Percentiles rank a stretch among this genome's conserved stretches.
phyloP scores from a whole-genome alignment of 2,888 invertebrate genomes.

The Marronus borbonicus region DNA sequence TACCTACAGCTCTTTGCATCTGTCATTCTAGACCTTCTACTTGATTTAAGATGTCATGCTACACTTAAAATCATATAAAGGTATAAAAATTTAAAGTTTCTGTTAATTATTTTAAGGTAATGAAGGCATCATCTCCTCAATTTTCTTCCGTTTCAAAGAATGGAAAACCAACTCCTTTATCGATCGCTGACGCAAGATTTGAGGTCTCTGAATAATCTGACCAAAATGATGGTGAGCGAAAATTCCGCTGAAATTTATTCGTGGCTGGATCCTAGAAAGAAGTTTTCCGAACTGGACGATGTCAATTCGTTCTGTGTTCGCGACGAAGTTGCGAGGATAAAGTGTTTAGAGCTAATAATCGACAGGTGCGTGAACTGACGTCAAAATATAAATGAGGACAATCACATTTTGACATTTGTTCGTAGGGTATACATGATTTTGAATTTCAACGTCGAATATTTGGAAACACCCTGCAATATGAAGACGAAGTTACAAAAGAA shows the following conservation, averaged over 20 bases:
- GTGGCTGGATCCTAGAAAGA: constrained; percentile 50
- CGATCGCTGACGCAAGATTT: constrained; percentile 46
- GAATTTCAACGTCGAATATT: constrained; percentile 35
- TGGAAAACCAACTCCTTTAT: constrained; percentile 35
- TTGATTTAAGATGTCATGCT: constrained; percentile 20
- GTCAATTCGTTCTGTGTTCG: constrained; percentile 27
- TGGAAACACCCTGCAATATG: constrained; percentile 33
- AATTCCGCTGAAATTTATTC: constrained; percentile 37
- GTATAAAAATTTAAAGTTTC: constrained; percentile 34
- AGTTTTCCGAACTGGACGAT: constrained; percentile 27
- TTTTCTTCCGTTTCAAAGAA: constrained; percentile 32
- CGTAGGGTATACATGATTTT: constrained; percentile 49
- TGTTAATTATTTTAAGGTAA: constrained; percentile 9
- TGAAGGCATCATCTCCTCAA: background rate
- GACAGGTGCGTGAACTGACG: constrained; percentile 43
- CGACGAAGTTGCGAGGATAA: constrained; percentile 31
- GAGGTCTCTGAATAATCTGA: constrained; percentile 44
- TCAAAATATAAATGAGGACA: background rate
- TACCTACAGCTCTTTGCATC: background rate
- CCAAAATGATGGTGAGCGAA: constrained; percentile 20
- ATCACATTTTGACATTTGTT: constrained; percentile 21
- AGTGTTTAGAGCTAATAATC: constrained; percentile 49
- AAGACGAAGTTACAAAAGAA: constrained; percentile 43
- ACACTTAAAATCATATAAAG: background rate
- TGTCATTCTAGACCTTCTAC: constrained; percentile 27